Conservation (phyloP, 2,113 vertebrate species). For the Tringa solitaria region DNA sequence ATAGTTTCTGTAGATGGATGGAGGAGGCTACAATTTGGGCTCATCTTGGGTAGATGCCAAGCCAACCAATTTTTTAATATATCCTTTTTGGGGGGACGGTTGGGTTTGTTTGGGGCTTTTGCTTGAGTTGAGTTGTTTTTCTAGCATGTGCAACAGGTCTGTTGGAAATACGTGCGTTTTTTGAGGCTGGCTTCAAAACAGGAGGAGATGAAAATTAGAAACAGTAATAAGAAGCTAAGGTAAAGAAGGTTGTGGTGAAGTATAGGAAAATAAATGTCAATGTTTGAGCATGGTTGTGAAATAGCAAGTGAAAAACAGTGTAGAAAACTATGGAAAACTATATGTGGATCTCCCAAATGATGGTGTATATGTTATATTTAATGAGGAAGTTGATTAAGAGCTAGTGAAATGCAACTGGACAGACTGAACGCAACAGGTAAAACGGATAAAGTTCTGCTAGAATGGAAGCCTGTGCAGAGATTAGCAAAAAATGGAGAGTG, state of each 20-base stretch:
- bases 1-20: not conserved
- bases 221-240: not conserved
- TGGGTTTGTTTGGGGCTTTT: not conserved
- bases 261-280: not conserved
- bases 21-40: not conserved
- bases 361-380: not conserved
- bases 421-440: not conserved
- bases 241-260: not conserved
- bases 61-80: not conserved
- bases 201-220: not conserved
- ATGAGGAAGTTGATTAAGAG: not conserved
- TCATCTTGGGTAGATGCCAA: not conserved
- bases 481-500: not conserved
- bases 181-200: not conserved
- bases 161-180: not conserved
- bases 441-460: not conserved
- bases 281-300: not conserved
- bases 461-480: not conserved
- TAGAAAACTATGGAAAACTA: not conserved
- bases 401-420: not conserved
- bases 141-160: not conserved
- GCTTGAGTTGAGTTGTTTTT: not conserved
- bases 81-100: fast-evolving
- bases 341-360: not conserved
- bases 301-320: not conserved